Base-by-base conservation (phyloP, 2,888 invertebrate species). In the Limenitis camilla region DNA sequence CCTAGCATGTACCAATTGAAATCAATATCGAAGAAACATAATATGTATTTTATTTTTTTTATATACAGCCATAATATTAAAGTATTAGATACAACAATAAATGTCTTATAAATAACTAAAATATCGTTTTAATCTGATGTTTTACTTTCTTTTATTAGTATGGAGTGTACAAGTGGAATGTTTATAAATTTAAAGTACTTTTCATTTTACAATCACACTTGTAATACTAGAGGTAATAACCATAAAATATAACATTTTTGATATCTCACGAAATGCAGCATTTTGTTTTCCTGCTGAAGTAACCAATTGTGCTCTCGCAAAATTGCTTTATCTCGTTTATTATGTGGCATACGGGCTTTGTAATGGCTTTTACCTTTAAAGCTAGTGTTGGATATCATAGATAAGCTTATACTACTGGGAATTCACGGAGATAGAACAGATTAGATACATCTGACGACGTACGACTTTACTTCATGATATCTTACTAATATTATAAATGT, bases 301-400 rank as follows among this genome's bases (percentile, higher is more conserved):
- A 40, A 47, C 52, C 40, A 52, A 49, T 49, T 49, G 49, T 41
- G 42, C 40, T 44, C 43, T 46, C 35, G 43, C 46, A 29, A 55
- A 59, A 52, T 52, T 35, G 51, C 43, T 49, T 55, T 59, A 59
- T 57, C 57, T 55, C 49, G 52, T 57, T 57, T 55, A 59, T 57
- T 53, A 52, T 55, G 52, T 53, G 47, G 49, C 57, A 60, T 60
- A 59, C 57, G 59, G 55, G 57, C 47, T 55, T 49, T 46, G 59
- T 57, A 57, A 59, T 57, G 39, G 55, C 49, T 52, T 55, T 55
- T 47, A 52, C 59, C 49, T 55, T 55, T 44, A 57, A 53, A 47
- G 46, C 49, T 49, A 52, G 51, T 52, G 49, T 56, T 44, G 45
- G 44, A 40, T 51, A 45, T 45, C 39, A 45, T 45, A 51, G 50